Conservation (phyloP, 2,888 invertebrate species). For the Lutraria lutraria region DNA sequence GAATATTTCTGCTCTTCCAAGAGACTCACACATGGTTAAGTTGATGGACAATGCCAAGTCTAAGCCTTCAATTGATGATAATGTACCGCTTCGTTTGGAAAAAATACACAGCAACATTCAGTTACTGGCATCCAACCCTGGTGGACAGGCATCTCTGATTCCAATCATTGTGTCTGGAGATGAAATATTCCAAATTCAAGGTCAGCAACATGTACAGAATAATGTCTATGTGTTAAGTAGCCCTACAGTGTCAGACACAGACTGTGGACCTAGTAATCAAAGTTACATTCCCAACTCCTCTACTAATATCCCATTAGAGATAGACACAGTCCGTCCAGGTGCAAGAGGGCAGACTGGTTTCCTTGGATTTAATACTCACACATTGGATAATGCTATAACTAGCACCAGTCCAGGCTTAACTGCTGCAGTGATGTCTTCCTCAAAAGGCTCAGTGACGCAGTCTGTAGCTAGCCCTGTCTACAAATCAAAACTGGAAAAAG, state of each 20-base stretch:
- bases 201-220: slow-evolving; percentile 5
- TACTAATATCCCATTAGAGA: not conserved
- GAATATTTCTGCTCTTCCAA: not conserved
- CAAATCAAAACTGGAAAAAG: slow-evolving; percentile 65
- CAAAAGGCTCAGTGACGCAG: not conserved
- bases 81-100: slow-evolving; percentile 27
- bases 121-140: slow-evolving; percentile 17
- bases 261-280: not conserved
- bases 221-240: slow-evolving; percentile 31
- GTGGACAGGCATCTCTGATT: slow-evolving; percentile 31
- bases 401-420: slow-evolving; percentile 10
- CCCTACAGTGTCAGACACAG: slow-evolving; percentile 9
- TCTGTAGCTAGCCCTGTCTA: slow-evolving; percentile 50
- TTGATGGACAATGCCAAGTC: not conserved
- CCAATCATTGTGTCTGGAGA: slow-evolving; percentile 37
- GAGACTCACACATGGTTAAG: not conserved
- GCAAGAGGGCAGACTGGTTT: slow-evolving; percentile 22
- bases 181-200: slow-evolving; percentile 40
- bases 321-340: not conserved
- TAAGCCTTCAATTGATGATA: not conserved
- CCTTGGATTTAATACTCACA: not conserved
- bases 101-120: slow-evolving; percentile 24
- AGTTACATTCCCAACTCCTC: not conserved
- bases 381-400: not conserved
- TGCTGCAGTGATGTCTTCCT: slow-evolving; percentile 24